Conservation (phyloP, 2,113 vertebrate genomes). For the Mesoclemmys tuberculata region DNA sequence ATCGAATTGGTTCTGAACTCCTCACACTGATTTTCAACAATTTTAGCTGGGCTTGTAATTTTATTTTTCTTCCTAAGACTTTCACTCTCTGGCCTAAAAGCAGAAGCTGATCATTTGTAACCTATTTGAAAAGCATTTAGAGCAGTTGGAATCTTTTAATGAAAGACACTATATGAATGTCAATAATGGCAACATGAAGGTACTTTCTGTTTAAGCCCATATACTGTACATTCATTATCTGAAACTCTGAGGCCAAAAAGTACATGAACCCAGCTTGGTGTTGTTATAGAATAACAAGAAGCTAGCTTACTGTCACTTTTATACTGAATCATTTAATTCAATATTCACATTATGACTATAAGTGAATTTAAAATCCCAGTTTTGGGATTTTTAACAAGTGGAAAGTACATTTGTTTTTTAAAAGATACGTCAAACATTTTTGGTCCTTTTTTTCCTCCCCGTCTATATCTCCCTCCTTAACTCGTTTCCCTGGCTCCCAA, state of each 20-base stretch:
- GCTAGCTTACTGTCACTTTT: background rate
- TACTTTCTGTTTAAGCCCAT: background rate
- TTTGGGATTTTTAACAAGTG: background rate
- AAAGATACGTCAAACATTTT: background rate
- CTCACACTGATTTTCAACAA: background rate
- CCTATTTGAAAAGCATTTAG: background rate
- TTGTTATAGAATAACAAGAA: background rate
- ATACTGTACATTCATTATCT: background rate
- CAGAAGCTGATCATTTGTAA: background rate
- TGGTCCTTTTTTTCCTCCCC: background rate
- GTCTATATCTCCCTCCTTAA: background rate
- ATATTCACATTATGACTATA: background rate
- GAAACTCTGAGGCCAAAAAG: background rate
- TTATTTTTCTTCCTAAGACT: background rate
- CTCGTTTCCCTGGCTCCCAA: background rate
- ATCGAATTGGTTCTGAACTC: too few species aligned
- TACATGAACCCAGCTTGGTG: background rate
- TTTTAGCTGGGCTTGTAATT: background rate
- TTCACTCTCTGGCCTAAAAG: background rate
- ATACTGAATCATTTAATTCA: background rate
- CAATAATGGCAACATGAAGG: background rate
- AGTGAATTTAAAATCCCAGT: background rate
- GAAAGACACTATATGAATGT: background rate
- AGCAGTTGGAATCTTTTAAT: background rate
- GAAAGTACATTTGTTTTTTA: background rate